Evolutionary conservation across 2,113 vertebrate genomes (phyloP).

Genomic region (Gracilinanus agilis): DNA sequence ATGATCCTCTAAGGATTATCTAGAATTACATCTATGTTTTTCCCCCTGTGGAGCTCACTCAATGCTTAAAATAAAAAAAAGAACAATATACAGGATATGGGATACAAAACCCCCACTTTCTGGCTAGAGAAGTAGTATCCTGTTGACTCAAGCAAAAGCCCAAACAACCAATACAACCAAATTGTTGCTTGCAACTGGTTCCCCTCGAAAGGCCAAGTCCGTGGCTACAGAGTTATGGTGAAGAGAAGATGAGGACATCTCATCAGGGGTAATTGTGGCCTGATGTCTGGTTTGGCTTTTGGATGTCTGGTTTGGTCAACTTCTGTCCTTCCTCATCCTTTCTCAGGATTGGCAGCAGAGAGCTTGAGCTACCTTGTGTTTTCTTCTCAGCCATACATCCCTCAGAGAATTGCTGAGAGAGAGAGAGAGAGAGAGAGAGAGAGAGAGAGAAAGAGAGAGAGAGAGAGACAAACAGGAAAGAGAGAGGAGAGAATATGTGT

Average conservation of each 20-base stretch:
- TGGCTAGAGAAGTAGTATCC: not conserved
- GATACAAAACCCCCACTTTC: not conserved
- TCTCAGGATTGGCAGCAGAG: not conserved
- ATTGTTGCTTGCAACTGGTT: not conserved
- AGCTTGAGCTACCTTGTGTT: not conserved
- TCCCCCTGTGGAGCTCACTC: not conserved
- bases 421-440: too few relatives aligned
- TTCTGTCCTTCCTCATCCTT: conserved; percentile 15
- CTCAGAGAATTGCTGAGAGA: not conserved
- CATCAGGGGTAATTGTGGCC: conserved; percentile 61
- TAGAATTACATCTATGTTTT: not conserved
- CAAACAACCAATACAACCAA: not conserved
- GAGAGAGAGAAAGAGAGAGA: too few relatives aligned
- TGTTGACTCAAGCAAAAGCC: not conserved
- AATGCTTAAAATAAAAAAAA: not conserved
- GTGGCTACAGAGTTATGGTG: not conserved
- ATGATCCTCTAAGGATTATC: not conserved
- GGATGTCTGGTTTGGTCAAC: not conserved
- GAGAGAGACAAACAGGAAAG: too few relatives aligned
- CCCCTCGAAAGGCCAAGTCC: conserved; percentile 39
- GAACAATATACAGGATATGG: conserved; percentile 9
- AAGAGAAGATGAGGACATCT: not conserved
- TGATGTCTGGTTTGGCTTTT: not conserved
- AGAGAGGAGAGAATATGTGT: not conserved
- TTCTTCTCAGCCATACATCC: not conserved